These are phyloP conservation scores for Nanorana parkeri DNA, from an alignment of 2,113 vertebrate species.

Conservation along the genomic window DNA sequence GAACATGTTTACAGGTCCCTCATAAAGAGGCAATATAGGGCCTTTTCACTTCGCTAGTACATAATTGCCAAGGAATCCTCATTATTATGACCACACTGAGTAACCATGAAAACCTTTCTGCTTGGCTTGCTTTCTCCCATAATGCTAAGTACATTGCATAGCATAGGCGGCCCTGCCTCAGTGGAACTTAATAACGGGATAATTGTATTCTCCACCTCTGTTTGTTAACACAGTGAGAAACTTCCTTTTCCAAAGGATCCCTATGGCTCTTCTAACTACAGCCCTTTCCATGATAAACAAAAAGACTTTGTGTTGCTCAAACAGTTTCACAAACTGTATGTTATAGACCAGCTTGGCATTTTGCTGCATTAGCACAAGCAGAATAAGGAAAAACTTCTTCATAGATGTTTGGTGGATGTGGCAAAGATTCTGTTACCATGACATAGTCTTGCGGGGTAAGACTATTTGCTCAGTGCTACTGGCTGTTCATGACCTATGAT, in stretches of 20 bases:
- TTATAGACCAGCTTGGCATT: conserved; percentile 24
- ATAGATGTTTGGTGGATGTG: conserved; percentile 67
- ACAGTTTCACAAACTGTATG: conserved; percentile 34
- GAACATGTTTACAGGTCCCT: not conserved
- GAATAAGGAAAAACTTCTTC: conserved; percentile 64
- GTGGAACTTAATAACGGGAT: conserved; percentile 43
- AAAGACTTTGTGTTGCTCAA: conserved; percentile 44
- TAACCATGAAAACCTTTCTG: conserved; percentile 18
- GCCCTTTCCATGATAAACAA: conserved; percentile 24
- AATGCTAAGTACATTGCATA: conserved; percentile 15
- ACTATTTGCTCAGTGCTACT: conserved; percentile 78
- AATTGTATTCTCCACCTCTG: conserved; percentile 41
- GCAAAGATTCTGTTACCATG: conserved; percentile 74
- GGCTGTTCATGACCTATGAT: conserved; percentile 65
- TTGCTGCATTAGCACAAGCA: conserved; percentile 64
- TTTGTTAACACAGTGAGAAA: conserved; percentile 6
- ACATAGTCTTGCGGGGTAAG: conserved; percentile 67
- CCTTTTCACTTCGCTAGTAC: conserved; percentile 11
- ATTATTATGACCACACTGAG: conserved; percentile 12
- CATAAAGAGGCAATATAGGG: conserved; percentile 22
- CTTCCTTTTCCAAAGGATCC: not conserved
- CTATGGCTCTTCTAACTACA: conserved; percentile 16
- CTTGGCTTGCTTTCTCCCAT: conserved; percentile 27
- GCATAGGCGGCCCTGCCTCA: conserved; percentile 1
- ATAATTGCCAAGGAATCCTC: conserved; percentile 40